Base-by-base conservation (phyloP, 1,140 invertebrate species). In the Leptestheria dahalacensis region DNA sequence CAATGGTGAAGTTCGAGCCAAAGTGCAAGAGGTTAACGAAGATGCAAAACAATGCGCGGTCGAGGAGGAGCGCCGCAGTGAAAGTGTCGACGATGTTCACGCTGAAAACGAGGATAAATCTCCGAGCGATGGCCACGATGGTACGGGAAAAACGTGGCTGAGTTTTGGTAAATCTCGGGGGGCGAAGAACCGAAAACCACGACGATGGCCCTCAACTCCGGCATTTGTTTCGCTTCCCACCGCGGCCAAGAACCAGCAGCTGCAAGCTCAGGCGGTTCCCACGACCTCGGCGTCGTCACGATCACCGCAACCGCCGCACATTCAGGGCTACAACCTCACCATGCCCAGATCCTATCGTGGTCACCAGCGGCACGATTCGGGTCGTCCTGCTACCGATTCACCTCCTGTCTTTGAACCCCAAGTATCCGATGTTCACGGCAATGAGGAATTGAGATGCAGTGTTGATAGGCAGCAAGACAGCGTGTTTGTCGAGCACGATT, bases 121-220 rank as follows among this genome's bases (percentile, higher is more conserved):
- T 21, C 24, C 21, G 18, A 18, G 48, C 12, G 53, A 55, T 4
- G 26, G 23, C 3, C 21, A 20, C 10, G 53, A 20, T 20, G 26
- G 53, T 29, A 29, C 53, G 53, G 53, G 53, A 26, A 55, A 55
- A 29, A 33, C 26, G 15, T 55, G 53, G 53, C 26, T 55, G 26
- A 55, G 26, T 55, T 55, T 55, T 33, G 53, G 53, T 2, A 26
- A 33, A 12, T 55, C 53, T 26, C 53, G 53, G 9, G 20, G 53
- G 24, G 58, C 51, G 18, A 49, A 49, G 23, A 60, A 49, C 23
- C 58, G 58, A 23, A 50, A 52, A 12, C 48, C 51, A 49, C 49
- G 51, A 12, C 58, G 58, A 6, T 60, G 58, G 58, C 58, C 58
- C 29, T 60, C 58, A 11, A 60, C 58, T 1, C 58, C 58, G 50